Conservation (phyloP, 1,140 invertebrate species). For the Oncopeltus fasciatus region DNA sequence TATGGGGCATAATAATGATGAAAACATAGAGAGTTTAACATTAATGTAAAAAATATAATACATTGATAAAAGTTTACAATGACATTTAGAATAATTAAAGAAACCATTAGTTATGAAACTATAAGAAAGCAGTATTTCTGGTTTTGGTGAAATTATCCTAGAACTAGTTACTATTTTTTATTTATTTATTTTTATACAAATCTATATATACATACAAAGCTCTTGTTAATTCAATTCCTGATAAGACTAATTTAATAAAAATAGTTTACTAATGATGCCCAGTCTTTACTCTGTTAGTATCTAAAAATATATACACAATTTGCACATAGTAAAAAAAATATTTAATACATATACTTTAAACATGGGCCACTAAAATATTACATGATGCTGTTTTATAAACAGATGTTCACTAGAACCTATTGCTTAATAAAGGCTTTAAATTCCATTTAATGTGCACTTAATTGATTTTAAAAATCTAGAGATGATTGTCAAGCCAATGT, state of each 20-base stretch:
- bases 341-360: neutral
- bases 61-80: too few relatives aligned
- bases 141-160: too few relatives aligned
- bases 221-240: neutral
- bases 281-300: constrained; percentile 8
- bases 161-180: too few relatives aligned
- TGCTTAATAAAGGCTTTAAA: neutral
- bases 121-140: too few relatives aligned
- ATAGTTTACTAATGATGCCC: constrained; percentile 4
- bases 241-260: neutral
- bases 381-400: neutral
- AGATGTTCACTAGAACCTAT: neutral
- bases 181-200: neutral
- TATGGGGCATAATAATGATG: too few relatives aligned
- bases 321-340: neutral
- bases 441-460: neutral
- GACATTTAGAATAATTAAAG: too few relatives aligned
- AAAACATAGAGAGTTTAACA: too few relatives aligned
- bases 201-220: neutral
- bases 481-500: neutral
- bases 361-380: neutral
- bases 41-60: too few relatives aligned
- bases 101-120: too few relatives aligned
- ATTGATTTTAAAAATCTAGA: neutral
- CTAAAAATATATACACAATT: neutral